Evolutionary conservation across 2,113 vertebrate genomes (phyloP), one percentile per base, ranked within the genome.

Genomic region (Bubo bubo): DNA sequence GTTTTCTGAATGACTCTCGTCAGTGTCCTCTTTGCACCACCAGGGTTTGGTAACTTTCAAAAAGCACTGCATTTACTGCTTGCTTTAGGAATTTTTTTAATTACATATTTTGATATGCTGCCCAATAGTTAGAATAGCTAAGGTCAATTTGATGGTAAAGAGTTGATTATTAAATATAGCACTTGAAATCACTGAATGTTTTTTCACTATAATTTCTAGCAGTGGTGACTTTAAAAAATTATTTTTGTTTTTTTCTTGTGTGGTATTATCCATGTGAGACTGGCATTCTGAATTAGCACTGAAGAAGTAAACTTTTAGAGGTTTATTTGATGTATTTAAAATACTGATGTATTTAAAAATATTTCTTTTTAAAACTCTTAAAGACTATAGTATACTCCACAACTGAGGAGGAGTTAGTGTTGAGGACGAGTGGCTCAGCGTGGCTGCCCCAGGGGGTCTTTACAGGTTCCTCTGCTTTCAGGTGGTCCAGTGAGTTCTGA

Each of bases 1-100:
- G 12, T 53, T 59, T 86, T 85, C 68, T 76, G 7, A 32, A 22
- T 20, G 12, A 45, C 7, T 43, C 19, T 59, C 4, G 13, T 77
- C 10, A 28, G 8, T 55, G 19, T 56, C 39, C 1, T 83, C 28
- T 86, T 41, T 49, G 35, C 21, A 53, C 30, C 39, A 17, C 23
- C 26, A 9, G 14, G 26, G 32, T 28, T 82, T 0, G 0, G 32
- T 73, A 76, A 37, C 43, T 43, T 86, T 64, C 0, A 1, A 49
- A 76, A 79, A 68, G 28, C 3, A 2, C 56, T 43, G 17, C 13
- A 6, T 55, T 88, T 79, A n/a, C n/a, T 94, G 32, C 50, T 86
- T 72, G 22, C 43, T 67, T 68, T 82, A 72, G 34, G 67, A 86
- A 37, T 72, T 60, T 55, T 55, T 68, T 75, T 22, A 52, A 0